These are phyloP conservation scores for Anthoscopus minutus DNA, from an alignment of 2,113 vertebrate species.

Conservation along the genomic window DNA sequence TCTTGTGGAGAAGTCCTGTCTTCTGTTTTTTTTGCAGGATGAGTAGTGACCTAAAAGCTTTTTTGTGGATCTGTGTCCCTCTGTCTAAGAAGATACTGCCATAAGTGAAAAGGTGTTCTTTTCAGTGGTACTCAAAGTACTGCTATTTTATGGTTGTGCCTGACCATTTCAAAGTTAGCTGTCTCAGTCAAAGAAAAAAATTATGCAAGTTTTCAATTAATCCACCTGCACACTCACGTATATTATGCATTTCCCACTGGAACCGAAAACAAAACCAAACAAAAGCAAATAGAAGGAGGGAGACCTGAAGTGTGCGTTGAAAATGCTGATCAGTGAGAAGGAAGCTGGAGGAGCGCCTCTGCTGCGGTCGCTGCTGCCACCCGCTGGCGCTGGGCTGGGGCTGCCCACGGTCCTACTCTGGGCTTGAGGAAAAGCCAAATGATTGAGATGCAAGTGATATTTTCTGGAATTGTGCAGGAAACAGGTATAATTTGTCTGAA, in stretches of 20 bases:
- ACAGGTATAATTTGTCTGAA: neutral
- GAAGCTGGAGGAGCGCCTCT: neutral
- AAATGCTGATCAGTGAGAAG: accelerated
- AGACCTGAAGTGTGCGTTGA: accelerated
- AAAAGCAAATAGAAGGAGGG: neutral
- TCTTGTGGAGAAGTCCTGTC: neutral
- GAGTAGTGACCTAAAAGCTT: accelerated
- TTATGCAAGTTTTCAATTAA: neutral
- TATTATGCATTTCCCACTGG: neutral
- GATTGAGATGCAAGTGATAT: accelerated
- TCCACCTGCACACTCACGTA: neutral
- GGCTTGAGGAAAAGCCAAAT: accelerated
- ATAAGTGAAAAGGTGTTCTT: neutral
- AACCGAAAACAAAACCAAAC: neutral
- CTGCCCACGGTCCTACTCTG: neutral
- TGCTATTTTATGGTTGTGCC: neutral
- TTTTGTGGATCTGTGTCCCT: neutral
- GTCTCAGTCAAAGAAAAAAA: neutral
- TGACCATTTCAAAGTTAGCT: neutral
- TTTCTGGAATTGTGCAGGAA: neutral
- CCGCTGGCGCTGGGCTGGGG: neutral
- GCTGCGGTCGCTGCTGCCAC: conserved; percentile 3
- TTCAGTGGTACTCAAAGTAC: no score
- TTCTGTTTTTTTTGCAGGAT: neutral
- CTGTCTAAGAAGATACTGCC: neutral